Evolutionary conservation across 2,113 vertebrate genomes (phyloP), one percentile per base, ranked within the genome.

Genomic region (Pomatorhinus ruficollis): DNA sequence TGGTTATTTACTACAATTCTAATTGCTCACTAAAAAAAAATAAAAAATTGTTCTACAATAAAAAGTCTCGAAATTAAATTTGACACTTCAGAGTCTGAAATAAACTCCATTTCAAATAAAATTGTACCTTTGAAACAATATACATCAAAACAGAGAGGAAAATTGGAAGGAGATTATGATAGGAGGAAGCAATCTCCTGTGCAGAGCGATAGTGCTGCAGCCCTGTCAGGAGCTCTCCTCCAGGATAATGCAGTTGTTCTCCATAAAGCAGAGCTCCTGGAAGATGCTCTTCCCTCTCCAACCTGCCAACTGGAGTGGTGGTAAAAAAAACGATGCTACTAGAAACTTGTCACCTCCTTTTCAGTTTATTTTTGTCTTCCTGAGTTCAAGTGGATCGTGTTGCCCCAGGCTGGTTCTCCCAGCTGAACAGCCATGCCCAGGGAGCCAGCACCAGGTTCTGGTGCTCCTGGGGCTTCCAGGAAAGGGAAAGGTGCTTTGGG

Each of bases 41-140:
- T 19, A 66, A 2, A 3, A 44, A 35, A 27, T 81, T 56, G 21
- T 50, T 23, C 9, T 49, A 30, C 71, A 60, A 56, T 90, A 90
- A 96, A 96, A 94, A 33, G 11, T 64, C 68, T 71, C 44, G 10
- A 95, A 96, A 93, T 94, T 70, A 78, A 93, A 93, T 87, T 92
- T 93, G 95, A 94, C 85, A 81, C 83, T 57, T 75, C 35, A 52
- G 82, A 93, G 76, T 45, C 85, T 71, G 79, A 90, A 92, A 89
- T 75, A 75, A 90, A 93, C 85, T 95, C 76, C 2, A 13, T 95
- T 93, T 95, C 92, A 86, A 96, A 90, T 78, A 64, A 92, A 95
- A 90, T 42, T 81, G 28, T 83, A 56, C 68, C 84, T 95, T 83
- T 92, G 66, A 59, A 94, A 95, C 74, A 86, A 90, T 83, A 70